Evolutionary conservation across 2,113 vertebrate genomes (phyloP), one percentile per base, ranked within the genome.

Genomic region (Rynchops niger): DNA sequence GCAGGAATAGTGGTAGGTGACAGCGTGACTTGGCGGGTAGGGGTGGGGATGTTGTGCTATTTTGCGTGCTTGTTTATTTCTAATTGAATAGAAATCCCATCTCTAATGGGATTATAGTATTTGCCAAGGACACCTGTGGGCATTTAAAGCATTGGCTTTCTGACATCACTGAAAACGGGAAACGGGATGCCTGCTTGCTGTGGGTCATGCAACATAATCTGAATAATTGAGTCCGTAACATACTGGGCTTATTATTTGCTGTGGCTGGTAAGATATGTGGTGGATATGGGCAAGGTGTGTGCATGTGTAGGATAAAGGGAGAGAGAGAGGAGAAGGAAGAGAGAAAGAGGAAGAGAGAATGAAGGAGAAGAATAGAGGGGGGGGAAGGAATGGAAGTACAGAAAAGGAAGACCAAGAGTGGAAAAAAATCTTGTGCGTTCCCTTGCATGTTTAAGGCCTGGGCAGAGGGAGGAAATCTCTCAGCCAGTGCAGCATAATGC

Each of bases 121-220:
- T 92, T 95, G 56, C 69, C 56, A 63, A 78, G 77, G 26, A 36
- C 0, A 19, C 90, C 92, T 29, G 30, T 6, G 56, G 72, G 69
- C 62, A 86, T 97, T 87, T 72, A 91, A 84, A 85, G 47, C 77
- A 87, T 62, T 91, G 65, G 82, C 76, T 96, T 94, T 70, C 27
- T 88, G 72, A 83, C 77, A 43, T 96, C 61, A 43, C 47, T 66
- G 56, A 43, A 90, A 95, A 91, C 1, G 2, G 53, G 74, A 85
- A 82, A 53, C 3, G 8, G 18, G 67, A 52, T 21, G n/a, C 32
- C 80, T 52, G 67, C 62, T 77, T 52, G 53, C 52, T 88, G n/a
- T 55, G 34, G 12, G 42, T 66, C 18, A 21, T 4, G 4, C n/a
- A 66, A 77, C 27, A 7, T 34, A 62, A 67, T 52, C 29, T 77